A percentile compares a stretch with the other conserved stretches of the same genome.
Conservation (phyloP, 2,113 vertebrate species). For the Ellobius talpinus region DNA sequence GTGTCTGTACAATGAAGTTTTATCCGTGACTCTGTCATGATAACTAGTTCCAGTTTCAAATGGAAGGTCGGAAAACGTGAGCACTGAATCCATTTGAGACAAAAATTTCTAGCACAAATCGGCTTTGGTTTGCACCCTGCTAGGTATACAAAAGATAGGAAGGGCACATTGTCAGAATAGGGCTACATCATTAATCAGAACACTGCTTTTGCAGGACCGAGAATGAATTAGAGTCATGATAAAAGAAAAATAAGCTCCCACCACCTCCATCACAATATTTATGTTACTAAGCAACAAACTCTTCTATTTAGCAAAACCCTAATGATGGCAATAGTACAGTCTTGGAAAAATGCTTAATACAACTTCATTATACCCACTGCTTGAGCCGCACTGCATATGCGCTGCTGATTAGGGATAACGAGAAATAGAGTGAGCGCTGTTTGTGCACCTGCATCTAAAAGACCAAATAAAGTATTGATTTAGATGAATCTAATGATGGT, state of each 20-base stretch:
- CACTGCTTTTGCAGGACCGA: conserved; percentile 56
- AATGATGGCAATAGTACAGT: conserved; percentile 71
- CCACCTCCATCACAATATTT: conserved; percentile 73
- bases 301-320: conserved; percentile 78
- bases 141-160: conserved; percentile 58
- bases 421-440: conserved; percentile 78
- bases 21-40: background rate
- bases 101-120: conserved; percentile 26
- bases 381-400: conserved; percentile 77
- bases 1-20: background rate
- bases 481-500: conserved; percentile 83
- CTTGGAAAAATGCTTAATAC: conserved; percentile 80
- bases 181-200: conserved; percentile 66
- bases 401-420: conserved; percentile 83
- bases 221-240: conserved; percentile 62
- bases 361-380: conserved; percentile 85
- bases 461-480: conserved; percentile 86
- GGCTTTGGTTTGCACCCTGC: conserved; percentile 53
- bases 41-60: background rate
- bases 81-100: conserved; percentile 34
- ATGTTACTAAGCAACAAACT: conserved; percentile 87
- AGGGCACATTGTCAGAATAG: background rate
- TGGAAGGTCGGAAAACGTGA: conserved; percentile 33
- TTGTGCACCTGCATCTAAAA: conserved; percentile 82
- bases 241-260: conserved; percentile 52